phyloP scores from a whole-genome alignment of 2,797 vertebrate species.

The Mycteria americana region DNA sequence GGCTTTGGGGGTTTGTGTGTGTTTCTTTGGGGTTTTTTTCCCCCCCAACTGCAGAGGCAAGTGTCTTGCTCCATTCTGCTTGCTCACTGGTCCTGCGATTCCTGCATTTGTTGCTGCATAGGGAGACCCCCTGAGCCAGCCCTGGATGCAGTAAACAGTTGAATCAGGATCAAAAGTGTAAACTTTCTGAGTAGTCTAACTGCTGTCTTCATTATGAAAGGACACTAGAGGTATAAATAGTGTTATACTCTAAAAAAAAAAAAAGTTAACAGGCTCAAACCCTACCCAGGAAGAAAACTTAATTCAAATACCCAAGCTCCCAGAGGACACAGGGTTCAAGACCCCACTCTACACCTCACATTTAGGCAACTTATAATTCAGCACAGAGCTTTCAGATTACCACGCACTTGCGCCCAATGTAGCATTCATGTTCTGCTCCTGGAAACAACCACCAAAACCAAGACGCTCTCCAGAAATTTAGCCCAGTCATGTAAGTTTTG shows the following conservation, averaged over 20 bases:
- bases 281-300: background rate
- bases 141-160: background rate
- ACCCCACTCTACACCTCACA: background rate
- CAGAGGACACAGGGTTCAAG: background rate
- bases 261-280: background rate
- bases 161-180: background rate
- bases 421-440: background rate
- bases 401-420: background rate
- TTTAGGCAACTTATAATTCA: background rate
- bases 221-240: background rate
- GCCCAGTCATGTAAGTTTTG: background rate
- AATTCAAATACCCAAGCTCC: background rate
- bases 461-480: background rate
- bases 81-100: background rate
- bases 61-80: background rate
- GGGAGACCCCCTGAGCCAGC: background rate
- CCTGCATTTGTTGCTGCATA: background rate
- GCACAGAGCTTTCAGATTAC: background rate
- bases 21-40: no score
- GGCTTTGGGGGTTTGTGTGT: rapidly evolving
- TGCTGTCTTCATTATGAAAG: background rate
- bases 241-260: no score
- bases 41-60: background rate
- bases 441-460: background rate
- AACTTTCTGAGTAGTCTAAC: background rate